Evolutionary conservation across 2,113 vertebrate genomes (phyloP), one percentile per base, ranked within the genome.

Genomic region (Ophthalmolycus amberensis): DNA sequence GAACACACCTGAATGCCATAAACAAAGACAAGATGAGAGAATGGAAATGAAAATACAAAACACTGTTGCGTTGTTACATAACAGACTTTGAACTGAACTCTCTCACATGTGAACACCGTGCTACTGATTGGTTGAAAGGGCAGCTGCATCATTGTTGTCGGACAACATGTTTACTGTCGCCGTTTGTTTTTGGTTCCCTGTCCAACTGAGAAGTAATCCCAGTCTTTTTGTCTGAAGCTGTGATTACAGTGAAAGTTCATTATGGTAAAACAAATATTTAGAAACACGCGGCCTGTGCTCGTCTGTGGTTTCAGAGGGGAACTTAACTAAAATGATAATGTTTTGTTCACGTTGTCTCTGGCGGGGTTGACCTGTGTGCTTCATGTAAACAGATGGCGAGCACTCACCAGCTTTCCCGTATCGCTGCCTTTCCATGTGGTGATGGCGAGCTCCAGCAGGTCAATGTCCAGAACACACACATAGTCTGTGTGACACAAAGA

Each of bases 361-460:
- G 65, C 56, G 25, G 46, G 2, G 25, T 9, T 7, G 40, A 46
- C 27, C 11, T 72, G 29, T 32, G n/a, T 12, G 20, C 68, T 70
- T 48, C 16, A 59, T 42, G 60, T 46, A 76, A 79, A 76, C 22
- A 82, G n/a, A 84, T 3, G 1, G 42, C 0, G 6, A 20, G 20
- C 20, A 83, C 96, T 93, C 86, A 97, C 97, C 94, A 96, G 94
- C 83, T 95, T 97, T 20, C 94, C 96, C 0, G 90, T 91, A 0
- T 95, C 50, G 58, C 90, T 95, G 83, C 97, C 97, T 87, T 97
- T 98, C 96, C 97, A 97, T 34, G 97, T 98, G 82, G 97, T 98
- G 90, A 98, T 97, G 70, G 96, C 96, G 16, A 98, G 92, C 72
- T 98, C 97, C 81, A 98, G 90, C 52, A 98, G 94, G 88, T 98